phyloP scores from a whole-genome alignment of 2,113 vertebrate species.

The Sula dactylatra region DNA sequence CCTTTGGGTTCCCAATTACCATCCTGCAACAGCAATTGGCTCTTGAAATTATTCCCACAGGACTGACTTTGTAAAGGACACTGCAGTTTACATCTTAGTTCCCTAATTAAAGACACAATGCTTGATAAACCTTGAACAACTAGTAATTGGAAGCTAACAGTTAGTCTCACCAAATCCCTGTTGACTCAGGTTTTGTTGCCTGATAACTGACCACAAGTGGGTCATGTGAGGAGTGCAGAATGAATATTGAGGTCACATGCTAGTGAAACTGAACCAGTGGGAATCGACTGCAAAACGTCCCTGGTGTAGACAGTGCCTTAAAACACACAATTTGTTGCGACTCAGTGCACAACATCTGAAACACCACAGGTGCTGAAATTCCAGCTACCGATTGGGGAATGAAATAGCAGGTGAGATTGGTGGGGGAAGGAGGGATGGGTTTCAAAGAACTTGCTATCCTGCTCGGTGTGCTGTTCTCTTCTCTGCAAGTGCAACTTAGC shows the following conservation, averaged over 20 bases:
- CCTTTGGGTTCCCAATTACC: slow-evolving; percentile 69
- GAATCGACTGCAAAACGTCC: background rate
- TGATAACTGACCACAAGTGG: slow-evolving; percentile 40
- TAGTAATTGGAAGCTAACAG: slow-evolving; percentile 66
- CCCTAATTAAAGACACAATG: slow-evolving; percentile 72
- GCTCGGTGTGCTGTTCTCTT: background rate
- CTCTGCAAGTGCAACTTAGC: background rate
- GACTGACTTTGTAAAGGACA: slow-evolving; percentile 69
- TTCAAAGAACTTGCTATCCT: background rate
- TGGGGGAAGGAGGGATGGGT: background rate
- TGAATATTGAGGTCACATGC: background rate
- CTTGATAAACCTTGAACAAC: slow-evolving; percentile 72
- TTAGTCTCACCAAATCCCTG: slow-evolving; percentile 40
- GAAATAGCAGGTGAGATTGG: background rate
- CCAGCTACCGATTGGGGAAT: background rate
- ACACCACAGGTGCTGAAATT: background rate
- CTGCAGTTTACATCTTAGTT: slow-evolving; percentile 64
- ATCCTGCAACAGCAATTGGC: slow-evolving; percentile 33
- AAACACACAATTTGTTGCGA: background rate
- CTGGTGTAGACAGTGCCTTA: background rate
- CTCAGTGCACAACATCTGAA: background rate
- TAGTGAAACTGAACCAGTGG: background rate
- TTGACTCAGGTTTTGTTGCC: slow-evolving; percentile 1
- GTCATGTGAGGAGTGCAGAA: background rate
- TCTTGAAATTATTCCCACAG: slow-evolving; percentile 70